A percentile compares a stretch with the other conserved stretches of the same genome.
Evolutionary conservation across 2,113 vertebrate species (phyloP).

Genomic region (Astur gentilis): DNA sequence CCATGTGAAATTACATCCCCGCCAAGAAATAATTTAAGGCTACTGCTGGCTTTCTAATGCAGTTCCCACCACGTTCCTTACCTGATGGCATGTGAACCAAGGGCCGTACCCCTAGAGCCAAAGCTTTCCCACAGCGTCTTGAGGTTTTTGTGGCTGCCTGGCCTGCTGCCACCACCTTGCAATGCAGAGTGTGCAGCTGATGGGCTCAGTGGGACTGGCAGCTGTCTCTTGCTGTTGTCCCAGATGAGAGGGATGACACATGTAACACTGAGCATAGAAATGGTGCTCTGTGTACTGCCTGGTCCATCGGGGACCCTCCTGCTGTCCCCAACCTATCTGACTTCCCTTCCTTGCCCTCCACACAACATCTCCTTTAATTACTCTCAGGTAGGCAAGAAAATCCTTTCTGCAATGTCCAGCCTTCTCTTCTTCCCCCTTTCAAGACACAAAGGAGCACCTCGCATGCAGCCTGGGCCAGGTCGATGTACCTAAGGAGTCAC

Average conservation of each 20-base stretch:
- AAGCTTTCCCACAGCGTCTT: neutral
- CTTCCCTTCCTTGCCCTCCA: neutral
- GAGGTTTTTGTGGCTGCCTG: neutral
- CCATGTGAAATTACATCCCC: neutral
- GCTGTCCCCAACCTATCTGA: neutral
- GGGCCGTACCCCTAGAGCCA: too few relatives aligned
- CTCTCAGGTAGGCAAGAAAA: neutral
- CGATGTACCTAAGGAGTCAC: neutral
- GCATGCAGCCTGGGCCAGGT: accelerated
- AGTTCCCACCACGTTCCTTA: neutral
- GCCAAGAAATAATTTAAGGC: neutral
- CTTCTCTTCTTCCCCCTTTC: neutral
- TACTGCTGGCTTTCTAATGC: neutral
- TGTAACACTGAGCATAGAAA: neutral
- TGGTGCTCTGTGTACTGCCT: too few relatives aligned
- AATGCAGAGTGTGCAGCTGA: too few relatives aligned
- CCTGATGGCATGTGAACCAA: neutral
- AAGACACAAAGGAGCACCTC: neutral
- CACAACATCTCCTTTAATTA: neutral
- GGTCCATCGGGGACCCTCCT: neutral
- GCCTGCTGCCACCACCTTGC: neutral
- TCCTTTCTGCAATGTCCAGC: neutral
- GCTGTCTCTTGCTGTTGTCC: too few relatives aligned
- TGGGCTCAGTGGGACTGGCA: neutral
- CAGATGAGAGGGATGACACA: neutral